Percentiles rank a stretch among this genome's conserved stretches.
phyloP scores from a whole-genome alignment of 2,113 vertebrate species.

The Protomyctophum bolini region DNA sequence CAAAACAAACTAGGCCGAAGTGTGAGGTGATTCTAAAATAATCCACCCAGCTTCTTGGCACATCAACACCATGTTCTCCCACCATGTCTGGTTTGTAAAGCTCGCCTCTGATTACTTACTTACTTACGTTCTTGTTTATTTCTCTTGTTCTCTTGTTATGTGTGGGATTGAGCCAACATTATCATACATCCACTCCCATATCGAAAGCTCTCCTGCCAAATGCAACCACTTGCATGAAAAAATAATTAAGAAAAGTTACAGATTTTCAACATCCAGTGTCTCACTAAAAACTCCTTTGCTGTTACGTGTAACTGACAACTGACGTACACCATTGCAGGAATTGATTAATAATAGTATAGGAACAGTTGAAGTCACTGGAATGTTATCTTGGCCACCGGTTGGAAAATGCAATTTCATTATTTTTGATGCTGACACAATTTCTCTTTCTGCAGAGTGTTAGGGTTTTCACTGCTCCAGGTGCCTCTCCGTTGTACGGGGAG shows the following conservation, averaged over 20 bases:
- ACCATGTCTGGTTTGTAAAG: constrained; percentile 41
- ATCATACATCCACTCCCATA: too few species aligned
- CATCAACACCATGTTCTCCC: constrained; percentile 23
- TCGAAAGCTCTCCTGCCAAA: too few species aligned
- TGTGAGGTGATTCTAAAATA: constrained; percentile 68
- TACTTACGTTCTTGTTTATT: constrained; percentile 2
- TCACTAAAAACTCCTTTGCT: too few species aligned
- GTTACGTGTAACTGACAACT: too few species aligned
- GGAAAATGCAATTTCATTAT: neutral
- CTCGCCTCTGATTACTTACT: constrained; percentile 25
- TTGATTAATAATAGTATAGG: too few species aligned
- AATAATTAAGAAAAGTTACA: too few species aligned
- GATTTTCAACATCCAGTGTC: too few species aligned
- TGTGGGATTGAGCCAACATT: neutral
- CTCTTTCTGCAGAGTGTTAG: neutral
- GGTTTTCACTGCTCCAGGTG: constrained; percentile 7
- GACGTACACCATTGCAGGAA: too few species aligned
- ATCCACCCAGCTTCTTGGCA: constrained; percentile 43
- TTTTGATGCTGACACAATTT: neutral
- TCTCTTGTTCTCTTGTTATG: constrained; percentile 4
- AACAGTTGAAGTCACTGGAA: too few species aligned
- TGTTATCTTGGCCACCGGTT: neutral
- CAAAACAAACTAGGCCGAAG: constrained; percentile 67
- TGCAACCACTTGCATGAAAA: too few species aligned
- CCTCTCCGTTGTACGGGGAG: neutral